These are phyloP conservation scores for Perca fluviatilis DNA, from an alignment of 2,113 vertebrate species.

Conservation along the genomic window DNA sequence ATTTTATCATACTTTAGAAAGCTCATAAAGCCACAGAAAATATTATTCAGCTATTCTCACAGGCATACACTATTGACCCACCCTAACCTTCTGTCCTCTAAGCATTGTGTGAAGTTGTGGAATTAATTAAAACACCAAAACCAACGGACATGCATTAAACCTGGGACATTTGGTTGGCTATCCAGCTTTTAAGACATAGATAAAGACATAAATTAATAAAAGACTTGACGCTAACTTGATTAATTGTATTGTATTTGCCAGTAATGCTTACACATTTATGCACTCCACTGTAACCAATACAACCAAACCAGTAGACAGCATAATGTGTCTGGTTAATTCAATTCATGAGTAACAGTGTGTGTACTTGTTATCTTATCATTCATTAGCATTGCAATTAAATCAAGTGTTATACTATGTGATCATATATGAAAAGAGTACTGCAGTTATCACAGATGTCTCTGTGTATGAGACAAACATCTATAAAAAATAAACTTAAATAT, in stretches of 20 bases:
- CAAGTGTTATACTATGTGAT: slow-evolving; percentile 35
- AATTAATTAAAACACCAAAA: neutral
- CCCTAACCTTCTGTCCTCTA: neutral
- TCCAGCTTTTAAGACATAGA: neutral
- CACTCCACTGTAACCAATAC: slow-evolving; percentile 6
- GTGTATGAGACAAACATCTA: slow-evolving; percentile 68
- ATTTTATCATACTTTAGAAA: neutral
- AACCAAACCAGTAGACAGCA: slow-evolving; percentile 27
- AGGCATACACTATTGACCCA: neutral
- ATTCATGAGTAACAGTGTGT: slow-evolving; percentile 32
- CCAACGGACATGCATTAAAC: neutral
- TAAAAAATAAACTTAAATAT: slow-evolving; percentile 82
- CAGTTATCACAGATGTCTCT: slow-evolving; percentile 60
- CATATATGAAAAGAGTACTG: slow-evolving; percentile 50
- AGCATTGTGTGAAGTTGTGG: no score
- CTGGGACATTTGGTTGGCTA: neutral
- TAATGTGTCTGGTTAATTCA: slow-evolving; percentile 12
- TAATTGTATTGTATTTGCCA: slow-evolving; percentile 22
- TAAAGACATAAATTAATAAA: neutral
- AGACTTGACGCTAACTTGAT: neutral
- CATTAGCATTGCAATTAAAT: slow-evolving; percentile 42
- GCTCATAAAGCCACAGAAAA: no score
- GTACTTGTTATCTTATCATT: slow-evolving; percentile 40
- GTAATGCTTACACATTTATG: slow-evolving; percentile 16
- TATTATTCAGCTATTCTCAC: no score